Conservation (phyloP, 1,140 invertebrate species). For the Drosophila nasuta region DNA sequence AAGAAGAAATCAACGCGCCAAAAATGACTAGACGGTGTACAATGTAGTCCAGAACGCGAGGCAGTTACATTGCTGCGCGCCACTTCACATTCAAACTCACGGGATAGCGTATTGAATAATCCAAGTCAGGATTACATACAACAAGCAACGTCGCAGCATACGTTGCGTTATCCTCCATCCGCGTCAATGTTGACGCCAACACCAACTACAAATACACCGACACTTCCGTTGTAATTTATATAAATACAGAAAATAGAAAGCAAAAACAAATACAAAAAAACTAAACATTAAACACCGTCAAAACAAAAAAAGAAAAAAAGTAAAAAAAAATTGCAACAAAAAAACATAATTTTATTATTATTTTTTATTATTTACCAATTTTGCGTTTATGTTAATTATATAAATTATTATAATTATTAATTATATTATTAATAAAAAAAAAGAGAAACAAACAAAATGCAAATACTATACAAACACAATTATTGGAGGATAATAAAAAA, state of each 20-base stretch:
- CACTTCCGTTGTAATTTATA: slow-evolving; percentile 85
- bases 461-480: slow-evolving; percentile 58
- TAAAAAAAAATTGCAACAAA: slow-evolving; percentile 46
- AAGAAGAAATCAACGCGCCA: slow-evolving; percentile 93
- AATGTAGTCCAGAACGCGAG: slow-evolving; percentile 87
- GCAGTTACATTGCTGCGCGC: slow-evolving; percentile 88
- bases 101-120: slow-evolving; percentile 88
- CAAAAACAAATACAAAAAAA: slow-evolving; percentile 43
- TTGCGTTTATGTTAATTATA: slow-evolving; percentile 83
- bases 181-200: slow-evolving; percentile 85
- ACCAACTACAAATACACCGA: slow-evolving; percentile 85
- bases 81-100: slow-evolving; percentile 89
- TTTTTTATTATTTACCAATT: slow-evolving; percentile 84
- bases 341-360: slow-evolving; percentile 79
- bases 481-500: slow-evolving; percentile 48
- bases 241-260: slow-evolving; percentile 57
- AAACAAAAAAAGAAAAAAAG: slow-evolving; percentile 61
- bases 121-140: slow-evolving; percentile 85
- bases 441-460: slow-evolving; percentile 58
- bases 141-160: slow-evolving; percentile 85
- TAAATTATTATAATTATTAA: slow-evolving; percentile 84
- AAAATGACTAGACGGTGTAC: slow-evolving; percentile 85
- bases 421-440: slow-evolving; percentile 82
- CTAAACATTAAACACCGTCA: slow-evolving; percentile 53
- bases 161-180: slow-evolving; percentile 85